Evolutionary conservation across 2,888 invertebrate species (phyloP).

Genomic region (Tenthredo amoena): DNA sequence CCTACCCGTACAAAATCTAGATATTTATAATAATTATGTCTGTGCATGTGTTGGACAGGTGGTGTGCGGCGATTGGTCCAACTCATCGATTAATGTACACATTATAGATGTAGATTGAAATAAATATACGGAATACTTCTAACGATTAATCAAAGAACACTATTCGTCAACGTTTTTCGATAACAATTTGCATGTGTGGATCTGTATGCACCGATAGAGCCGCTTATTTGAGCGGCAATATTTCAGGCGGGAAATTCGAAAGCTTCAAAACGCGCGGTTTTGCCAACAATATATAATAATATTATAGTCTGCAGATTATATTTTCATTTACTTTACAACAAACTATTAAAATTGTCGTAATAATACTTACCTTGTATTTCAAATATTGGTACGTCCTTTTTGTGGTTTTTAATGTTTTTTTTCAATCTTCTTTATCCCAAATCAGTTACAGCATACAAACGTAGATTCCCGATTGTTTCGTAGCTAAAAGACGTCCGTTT

Average conservation of each 20-base stretch:
- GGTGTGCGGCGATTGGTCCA: constrained; percentile 65
- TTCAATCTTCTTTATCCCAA: neutral
- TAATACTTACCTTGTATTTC: neutral
- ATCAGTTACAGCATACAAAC: neutral
- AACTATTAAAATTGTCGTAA: neutral
- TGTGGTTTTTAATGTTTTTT: neutral
- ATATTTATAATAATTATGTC: neutral
- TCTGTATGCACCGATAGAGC: neutral
- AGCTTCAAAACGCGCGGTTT: neutral
- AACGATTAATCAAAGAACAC: neutral
- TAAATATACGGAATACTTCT: neutral
- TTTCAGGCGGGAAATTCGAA: neutral
- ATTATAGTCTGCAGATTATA: neutral
- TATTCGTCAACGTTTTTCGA: neutral
- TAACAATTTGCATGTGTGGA: neutral
- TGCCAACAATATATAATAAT: neutral
- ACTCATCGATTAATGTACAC: neutral
- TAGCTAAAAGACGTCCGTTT: neutral
- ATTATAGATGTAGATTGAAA: neutral
- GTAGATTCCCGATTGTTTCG: neutral
- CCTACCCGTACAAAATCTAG: neutral
- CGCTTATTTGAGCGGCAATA: neutral
- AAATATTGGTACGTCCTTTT: neutral
- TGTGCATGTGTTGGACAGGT: constrained; percentile 55
- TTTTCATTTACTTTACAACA: neutral